Evolutionary conservation across 2,113 vertebrate genomes (phyloP).

Genomic region (Brevimyrus niger): DNA sequence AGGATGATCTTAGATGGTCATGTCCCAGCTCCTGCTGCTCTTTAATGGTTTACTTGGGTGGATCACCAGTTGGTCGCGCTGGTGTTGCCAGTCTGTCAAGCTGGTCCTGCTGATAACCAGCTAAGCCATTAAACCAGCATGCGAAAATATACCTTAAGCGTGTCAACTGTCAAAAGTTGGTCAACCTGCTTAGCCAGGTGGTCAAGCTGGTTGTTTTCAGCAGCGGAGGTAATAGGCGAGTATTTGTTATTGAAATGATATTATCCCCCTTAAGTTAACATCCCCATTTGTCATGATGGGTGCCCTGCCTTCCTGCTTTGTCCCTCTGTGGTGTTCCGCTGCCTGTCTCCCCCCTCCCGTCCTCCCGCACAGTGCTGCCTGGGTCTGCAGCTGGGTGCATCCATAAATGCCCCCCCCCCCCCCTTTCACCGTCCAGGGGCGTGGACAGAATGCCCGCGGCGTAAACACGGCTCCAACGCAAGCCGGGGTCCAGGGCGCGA

Average conservation of each 20-base stretch:
- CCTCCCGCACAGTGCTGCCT: slow-evolving; percentile 57
- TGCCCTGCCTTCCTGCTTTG: not conserved
- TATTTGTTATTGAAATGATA: not conserved
- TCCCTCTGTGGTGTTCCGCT: not conserved
- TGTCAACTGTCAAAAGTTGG: not conserved
- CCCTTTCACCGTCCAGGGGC: too few relatives aligned
- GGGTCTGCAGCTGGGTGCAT: slow-evolving; percentile 16
- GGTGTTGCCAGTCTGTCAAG: too few relatives aligned
- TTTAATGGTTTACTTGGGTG: too few relatives aligned
- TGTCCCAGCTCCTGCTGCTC: too few relatives aligned
- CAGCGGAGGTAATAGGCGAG: not conserved
- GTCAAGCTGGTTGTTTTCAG: not conserved
- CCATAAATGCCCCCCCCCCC: too few relatives aligned
- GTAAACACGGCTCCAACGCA: too few relatives aligned
- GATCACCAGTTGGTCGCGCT: too few relatives aligned
- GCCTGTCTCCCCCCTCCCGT: slow-evolving; percentile 25
- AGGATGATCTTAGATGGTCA: too few relatives aligned
- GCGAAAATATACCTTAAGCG: not conserved
- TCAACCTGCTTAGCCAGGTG: not conserved
- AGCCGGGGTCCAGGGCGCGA: too few relatives aligned
- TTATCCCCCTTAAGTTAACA: not conserved
- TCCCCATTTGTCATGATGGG: not conserved
- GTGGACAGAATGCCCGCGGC: too few relatives aligned
- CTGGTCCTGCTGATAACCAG: too few relatives aligned
- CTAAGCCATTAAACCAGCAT: too few relatives aligned